Conservation (phyloP, 2,888 invertebrate genomes). For the Cataglyphis livida region DNA sequence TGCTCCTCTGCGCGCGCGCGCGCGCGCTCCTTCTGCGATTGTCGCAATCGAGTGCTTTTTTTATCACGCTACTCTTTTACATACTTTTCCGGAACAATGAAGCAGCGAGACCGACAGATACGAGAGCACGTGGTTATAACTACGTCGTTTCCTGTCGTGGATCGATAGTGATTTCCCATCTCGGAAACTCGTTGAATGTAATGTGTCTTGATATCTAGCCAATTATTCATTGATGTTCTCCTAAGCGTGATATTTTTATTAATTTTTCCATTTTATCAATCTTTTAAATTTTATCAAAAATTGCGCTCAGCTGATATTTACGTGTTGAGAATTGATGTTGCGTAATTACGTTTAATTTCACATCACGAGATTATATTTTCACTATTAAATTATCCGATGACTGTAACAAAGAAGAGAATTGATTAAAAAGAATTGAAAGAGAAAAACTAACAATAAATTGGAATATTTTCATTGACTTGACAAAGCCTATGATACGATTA, state of each 20-base stretch:
- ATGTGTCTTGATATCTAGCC: neutral
- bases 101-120: slow-evolving; percentile 63
- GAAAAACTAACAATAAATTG: neutral
- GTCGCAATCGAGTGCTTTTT: slow-evolving; percentile 27
- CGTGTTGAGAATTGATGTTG: neutral
- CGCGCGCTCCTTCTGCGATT: neutral
- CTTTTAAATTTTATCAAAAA: neutral
- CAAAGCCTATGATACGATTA: neutral
- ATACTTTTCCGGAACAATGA: slow-evolving; percentile 82
- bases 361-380: neutral
- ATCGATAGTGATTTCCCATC: slow-evolving; percentile 66
- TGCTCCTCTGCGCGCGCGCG: slow-evolving; percentile 20
- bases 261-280: neutral
- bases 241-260: neutral
- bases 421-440: neutral
- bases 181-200: slow-evolving; percentile 3
- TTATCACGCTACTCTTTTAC: slow-evolving; percentile 72
- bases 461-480: neutral
- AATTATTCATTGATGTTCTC: neutral
- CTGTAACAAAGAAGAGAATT: neutral
- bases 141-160: slow-evolving; percentile 69
- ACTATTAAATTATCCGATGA: neutral
- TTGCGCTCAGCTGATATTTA: neutral
- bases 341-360: neutral
- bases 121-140: slow-evolving; percentile 36